Percentiles rank a stretch among this genome's conserved stretches.
These are phyloP conservation scores for Charaxes varanes DNA, from an alignment of 1,140 invertebrate species.

Conservation along the genomic window DNA sequence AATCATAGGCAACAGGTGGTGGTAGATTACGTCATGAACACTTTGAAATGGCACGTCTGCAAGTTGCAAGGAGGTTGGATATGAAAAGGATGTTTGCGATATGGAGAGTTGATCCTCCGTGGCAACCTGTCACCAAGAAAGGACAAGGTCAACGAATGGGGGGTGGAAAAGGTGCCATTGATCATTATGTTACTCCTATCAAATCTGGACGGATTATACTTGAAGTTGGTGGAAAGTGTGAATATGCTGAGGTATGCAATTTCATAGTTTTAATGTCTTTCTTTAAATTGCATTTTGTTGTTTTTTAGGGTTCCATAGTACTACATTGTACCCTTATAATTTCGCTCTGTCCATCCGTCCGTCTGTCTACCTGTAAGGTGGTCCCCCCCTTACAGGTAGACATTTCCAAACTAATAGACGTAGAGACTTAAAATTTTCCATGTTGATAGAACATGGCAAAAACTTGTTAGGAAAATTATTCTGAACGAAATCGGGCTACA, in stretches of 20 bases:
- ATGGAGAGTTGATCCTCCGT: conserved; percentile 95
- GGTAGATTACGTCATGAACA: conserved; percentile 87
- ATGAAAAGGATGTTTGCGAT: conserved; percentile 91
- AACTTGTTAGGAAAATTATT: too few species aligned
- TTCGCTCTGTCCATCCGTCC: too few species aligned
- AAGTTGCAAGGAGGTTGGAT: conserved; percentile 85
- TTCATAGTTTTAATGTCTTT: too few species aligned
- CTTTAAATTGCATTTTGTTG: too few species aligned
- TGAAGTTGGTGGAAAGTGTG: conserved; percentile 93
- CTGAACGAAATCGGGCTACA: too few species aligned
- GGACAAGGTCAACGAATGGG: conserved; percentile 94
- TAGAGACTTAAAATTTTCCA: too few species aligned
- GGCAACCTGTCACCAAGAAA: conserved; percentile 95
- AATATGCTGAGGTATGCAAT: conserved; percentile 86
- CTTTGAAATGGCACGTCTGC: conserved; percentile 91
- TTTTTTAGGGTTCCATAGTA: too few species aligned
- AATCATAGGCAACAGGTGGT: conserved; percentile 84
- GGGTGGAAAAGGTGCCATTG: conserved; percentile 95
- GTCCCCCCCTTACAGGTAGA: too few species aligned
- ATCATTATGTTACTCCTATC: conserved; percentile 96
- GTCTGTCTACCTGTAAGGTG: too few species aligned
- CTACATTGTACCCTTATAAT: too few species aligned
- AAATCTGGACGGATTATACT: conserved; percentile 94
- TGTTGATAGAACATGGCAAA: too few species aligned
- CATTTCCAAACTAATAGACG: too few species aligned